A percentile compares a stretch with the other conserved stretches of the same genome.
Evolutionary conservation across 2,888 invertebrate genomes (phyloP).

Genomic region (Latrodectus hesperus): DNA sequence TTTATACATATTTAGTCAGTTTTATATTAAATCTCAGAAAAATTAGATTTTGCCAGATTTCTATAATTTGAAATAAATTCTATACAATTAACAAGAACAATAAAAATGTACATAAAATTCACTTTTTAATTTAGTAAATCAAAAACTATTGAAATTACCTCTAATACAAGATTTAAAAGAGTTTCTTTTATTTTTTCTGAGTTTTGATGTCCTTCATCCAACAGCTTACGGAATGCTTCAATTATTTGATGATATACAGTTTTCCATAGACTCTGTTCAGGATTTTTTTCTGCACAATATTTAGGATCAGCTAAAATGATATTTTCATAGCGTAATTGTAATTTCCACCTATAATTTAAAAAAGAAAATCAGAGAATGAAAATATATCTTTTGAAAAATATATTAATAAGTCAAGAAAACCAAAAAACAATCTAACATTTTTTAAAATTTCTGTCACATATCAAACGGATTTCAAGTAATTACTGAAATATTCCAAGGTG

Average conservation of each 20-base stretch:
- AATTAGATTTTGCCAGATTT: too few relatives aligned
- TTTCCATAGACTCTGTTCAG: slow-evolving; percentile 94
- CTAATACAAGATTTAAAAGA: slow-evolving; percentile 84
- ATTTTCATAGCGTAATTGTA: slow-evolving; percentile 74
- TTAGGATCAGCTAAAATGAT: slow-evolving; percentile 83
- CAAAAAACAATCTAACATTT: background rate
- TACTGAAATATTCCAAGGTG: too few relatives aligned
- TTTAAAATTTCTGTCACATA: background rate
- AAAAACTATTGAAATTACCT: slow-evolving; percentile 75
- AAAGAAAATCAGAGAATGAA: background rate
- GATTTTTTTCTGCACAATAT: slow-evolving; percentile 89
- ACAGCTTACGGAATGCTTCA: slow-evolving; percentile 84
- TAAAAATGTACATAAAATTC: background rate
- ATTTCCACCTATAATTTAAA: slow-evolving; percentile 73
- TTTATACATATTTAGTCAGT: too few relatives aligned
- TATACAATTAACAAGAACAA: background rate
- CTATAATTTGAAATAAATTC: background rate
- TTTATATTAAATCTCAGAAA: too few relatives aligned
- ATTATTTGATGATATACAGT: slow-evolving; percentile 88
- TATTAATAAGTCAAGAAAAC: background rate
- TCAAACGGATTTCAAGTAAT: too few relatives aligned
- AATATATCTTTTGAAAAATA: background rate
- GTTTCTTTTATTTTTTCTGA: slow-evolving; percentile 81
- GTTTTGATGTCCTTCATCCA: slow-evolving; percentile 79
- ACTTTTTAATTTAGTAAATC: background rate